A percentile compares a stretch with the other conserved stretches of the same genome.
Conservation (phyloP, 2,113 vertebrate genomes). For the Pyrgilauda ruficollis region DNA sequence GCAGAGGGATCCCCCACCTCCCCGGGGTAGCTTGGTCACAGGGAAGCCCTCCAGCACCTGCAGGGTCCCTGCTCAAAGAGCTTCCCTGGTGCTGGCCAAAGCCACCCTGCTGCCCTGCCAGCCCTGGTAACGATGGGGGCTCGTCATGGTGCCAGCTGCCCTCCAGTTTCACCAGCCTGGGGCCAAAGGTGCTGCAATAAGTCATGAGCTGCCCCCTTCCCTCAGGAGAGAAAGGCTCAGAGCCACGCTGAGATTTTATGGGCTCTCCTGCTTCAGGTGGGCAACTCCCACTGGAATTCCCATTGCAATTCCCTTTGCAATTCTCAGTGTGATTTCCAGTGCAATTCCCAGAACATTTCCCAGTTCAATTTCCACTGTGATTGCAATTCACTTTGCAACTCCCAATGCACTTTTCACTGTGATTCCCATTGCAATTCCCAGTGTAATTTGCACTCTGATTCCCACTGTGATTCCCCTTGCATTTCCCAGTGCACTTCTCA, state of each 20-base stretch:
- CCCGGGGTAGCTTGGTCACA: rapidly evolving
- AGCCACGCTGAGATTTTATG: rapidly evolving
- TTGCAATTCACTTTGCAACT: neutral
- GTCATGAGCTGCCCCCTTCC: neutral
- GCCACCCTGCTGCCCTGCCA: rapidly evolving
- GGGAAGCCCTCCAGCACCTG: neutral
- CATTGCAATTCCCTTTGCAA: neutral
- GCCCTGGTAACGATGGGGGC: neutral
- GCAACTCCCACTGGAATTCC: neutral
- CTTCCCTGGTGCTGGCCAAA: neutral
- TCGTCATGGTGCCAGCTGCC: rapidly evolving
- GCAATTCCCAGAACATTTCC: neutral
- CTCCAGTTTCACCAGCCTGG: rapidly evolving
- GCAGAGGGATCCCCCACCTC: neutral
- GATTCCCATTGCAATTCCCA: neutral
- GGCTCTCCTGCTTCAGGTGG: neutral
- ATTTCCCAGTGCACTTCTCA: neutral
- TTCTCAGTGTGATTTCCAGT: neutral
- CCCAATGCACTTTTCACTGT: neutral
- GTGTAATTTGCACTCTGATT: neutral
- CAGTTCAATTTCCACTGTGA: neutral
- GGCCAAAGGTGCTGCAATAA: neutral
- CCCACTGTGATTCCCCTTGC: neutral
- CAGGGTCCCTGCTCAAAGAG: neutral
- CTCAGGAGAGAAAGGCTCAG: neutral